Conservation (phyloP, 2,888 invertebrate species). For the Drosophila nr. perissopoda region DNA sequence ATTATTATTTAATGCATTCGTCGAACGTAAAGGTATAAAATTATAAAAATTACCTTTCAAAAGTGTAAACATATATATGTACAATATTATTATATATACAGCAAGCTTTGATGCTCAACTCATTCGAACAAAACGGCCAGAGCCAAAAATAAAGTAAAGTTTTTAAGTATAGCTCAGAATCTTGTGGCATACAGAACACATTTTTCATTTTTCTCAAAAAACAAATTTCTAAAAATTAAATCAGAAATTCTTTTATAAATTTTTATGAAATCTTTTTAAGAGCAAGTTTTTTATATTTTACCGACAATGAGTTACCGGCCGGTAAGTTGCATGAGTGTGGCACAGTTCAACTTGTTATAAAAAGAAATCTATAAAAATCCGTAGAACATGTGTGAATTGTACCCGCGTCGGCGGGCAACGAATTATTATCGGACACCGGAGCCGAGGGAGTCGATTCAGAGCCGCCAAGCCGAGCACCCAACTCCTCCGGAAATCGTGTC, state of each 20-base stretch:
- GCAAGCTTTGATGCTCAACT: neutral
- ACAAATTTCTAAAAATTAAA: neutral
- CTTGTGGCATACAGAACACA: neutral
- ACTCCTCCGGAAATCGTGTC: neutral
- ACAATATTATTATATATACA: neutral
- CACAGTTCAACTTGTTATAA: neutral
- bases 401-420: conserved; percentile 27
- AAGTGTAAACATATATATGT: neutral
- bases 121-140: neutral
- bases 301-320: neutral
- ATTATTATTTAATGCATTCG: neutral
- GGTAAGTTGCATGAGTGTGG: neutral
- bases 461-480: conserved; percentile 43
- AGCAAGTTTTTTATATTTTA: neutral
- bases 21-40: neutral
- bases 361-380: neutral
- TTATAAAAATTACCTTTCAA: neutral
- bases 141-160: neutral
- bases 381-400: conserved; percentile 27
- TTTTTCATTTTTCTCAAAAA: neutral
- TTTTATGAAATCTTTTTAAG: neutral
- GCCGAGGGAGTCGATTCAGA: conserved; percentile 34
- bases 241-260: neutral
- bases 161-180: neutral
- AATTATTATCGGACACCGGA: conserved; percentile 29